phyloP scores from a whole-genome alignment of 2,888 invertebrate genomes.

The Leptinotarsa rubiginosa region DNA sequence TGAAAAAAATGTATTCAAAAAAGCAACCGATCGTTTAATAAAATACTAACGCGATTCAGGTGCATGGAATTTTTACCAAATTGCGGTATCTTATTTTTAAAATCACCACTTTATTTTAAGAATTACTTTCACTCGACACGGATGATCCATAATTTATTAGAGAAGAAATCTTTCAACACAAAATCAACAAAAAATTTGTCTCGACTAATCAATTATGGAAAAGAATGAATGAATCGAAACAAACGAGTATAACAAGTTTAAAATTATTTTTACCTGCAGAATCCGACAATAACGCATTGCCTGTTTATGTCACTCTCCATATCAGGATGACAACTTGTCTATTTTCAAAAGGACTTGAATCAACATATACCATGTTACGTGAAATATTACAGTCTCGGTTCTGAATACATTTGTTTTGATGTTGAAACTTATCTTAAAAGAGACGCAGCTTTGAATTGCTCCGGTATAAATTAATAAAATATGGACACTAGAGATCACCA shows the following conservation, averaged over 20 bases:
- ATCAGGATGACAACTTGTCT: slow-evolving; percentile 14
- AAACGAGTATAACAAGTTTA: not conserved
- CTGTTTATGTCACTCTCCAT: slow-evolving; percentile 10
- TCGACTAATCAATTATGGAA: slow-evolving; percentile 1
- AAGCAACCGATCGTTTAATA: no score
- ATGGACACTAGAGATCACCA: no score
- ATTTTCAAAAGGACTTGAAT: not conserved
- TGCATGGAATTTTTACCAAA: no score
- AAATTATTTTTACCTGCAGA: not conserved
- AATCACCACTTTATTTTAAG: not conserved
- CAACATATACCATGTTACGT: not conserved
- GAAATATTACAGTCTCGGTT: not conserved
- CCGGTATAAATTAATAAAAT: no score
- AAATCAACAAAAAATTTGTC: not conserved
- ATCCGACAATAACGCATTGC: not conserved
- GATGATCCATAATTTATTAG: slow-evolving; percentile 7
- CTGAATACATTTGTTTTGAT: not conserved
- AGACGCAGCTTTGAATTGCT: no score
- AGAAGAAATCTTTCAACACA: not conserved
- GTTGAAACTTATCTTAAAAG: no score
- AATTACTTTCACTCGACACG: not conserved
- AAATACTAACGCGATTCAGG: no score
- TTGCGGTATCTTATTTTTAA: no score
- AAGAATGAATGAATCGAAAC: not conserved
- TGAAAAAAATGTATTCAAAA: no score